Evolutionary conservation across 2,113 vertebrate genomes (phyloP).

Genomic region (Gallinago paraguaiae): DNA sequence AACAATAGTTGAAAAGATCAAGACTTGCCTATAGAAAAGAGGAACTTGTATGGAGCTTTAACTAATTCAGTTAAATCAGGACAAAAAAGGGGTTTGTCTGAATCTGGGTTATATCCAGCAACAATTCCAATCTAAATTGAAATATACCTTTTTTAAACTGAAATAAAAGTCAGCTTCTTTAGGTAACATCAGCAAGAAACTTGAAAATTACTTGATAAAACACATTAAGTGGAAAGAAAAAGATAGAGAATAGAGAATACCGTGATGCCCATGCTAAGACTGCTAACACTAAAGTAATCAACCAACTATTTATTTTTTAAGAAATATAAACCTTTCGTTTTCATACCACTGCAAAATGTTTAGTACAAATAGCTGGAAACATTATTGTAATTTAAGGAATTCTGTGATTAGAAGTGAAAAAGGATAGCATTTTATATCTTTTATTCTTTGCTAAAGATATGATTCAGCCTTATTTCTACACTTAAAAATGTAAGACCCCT

Average conservation of each 20-base stretch:
- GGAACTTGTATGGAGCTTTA: not conserved
- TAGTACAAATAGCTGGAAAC: not conserved
- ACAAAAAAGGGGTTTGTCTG: not conserved
- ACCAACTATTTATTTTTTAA: not conserved
- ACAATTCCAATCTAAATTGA: not conserved
- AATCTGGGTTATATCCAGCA: not conserved
- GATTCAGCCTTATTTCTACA: not conserved
- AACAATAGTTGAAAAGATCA: not conserved
- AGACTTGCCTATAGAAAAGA: not conserved
- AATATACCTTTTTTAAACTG: not conserved
- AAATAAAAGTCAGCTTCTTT: not conserved
- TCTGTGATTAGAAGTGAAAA: not conserved
- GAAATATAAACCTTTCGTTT: not conserved
- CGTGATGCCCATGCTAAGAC: not conserved
- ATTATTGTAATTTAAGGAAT: not conserved
- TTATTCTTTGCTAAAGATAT: not conserved
- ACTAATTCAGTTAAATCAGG: not conserved
- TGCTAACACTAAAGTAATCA: not conserved
- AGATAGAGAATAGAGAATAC: rapidly evolving
- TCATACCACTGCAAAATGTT: not conserved
- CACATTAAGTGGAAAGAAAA: not conserved
- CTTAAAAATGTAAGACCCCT: rapidly evolving
- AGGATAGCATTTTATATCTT: not conserved
- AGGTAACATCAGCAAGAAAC: not conserved
- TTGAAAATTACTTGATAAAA: not conserved